These are phyloP conservation scores for Chloroceryle amazona DNA, from an alignment of 2,797 vertebrate species.

Conservation along the genomic window DNA sequence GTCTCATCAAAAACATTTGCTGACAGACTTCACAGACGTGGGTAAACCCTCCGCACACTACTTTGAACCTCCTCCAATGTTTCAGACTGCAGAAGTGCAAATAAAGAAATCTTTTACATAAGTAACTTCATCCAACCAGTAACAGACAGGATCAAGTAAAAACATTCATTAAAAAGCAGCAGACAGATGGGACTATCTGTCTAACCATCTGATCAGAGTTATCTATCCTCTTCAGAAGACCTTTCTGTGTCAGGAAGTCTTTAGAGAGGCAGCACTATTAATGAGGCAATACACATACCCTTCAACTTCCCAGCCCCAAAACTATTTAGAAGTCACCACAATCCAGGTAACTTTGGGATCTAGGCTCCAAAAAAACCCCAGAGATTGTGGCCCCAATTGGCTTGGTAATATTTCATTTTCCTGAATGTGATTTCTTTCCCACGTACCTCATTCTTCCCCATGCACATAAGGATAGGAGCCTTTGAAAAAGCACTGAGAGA, in stretches of 20 bases:
- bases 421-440: background rate
- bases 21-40: background rate
- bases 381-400: background rate
- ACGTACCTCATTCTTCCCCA: background rate
- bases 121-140: background rate
- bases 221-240: background rate
- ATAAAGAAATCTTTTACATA: background rate
- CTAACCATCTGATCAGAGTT: background rate
- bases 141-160: background rate
- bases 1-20: background rate
- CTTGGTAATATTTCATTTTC: background rate
- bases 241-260: background rate
- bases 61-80: background rate
- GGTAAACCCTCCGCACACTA: background rate
- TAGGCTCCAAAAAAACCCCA: background rate
- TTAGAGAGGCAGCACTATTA: background rate
- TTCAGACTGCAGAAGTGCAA: background rate
- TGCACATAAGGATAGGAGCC: background rate
- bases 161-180: background rate
- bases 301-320: background rate
- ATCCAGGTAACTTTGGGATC: background rate
- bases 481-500: background rate
- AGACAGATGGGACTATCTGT: background rate
- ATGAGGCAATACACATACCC: background rate
- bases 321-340: background rate